Percentiles rank a stretch among this genome's conserved stretches.
phyloP scores from a whole-genome alignment of 2,113 vertebrate genomes.

The Australoheros scitulus region DNA sequence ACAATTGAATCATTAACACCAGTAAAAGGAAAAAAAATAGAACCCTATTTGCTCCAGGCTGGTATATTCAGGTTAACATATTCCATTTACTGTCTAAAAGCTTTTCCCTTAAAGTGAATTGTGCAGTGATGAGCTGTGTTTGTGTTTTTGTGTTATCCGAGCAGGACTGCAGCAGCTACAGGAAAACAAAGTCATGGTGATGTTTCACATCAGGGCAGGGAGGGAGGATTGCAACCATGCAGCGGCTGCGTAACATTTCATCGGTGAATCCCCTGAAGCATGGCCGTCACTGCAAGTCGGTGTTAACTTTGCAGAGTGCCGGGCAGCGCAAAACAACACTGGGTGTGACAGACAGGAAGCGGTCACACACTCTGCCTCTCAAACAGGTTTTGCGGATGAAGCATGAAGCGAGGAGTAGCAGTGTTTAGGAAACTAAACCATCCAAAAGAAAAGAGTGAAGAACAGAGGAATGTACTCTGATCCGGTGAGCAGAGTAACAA shows the following conservation, averaged over 20 bases:
- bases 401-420: neutral
- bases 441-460: neutral
- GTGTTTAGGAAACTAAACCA: conserved; percentile 7
- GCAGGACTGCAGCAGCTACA: neutral
- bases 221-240: neutral
- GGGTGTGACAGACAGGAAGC: neutral
- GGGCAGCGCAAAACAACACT: neutral
- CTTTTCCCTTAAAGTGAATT: neutral
- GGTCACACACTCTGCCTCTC: neutral
- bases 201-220: neutral
- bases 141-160: neutral
- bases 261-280: neutral
- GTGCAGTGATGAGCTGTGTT: neutral
- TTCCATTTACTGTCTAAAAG: neutral
- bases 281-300: neutral
- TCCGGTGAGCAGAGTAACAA: neutral
- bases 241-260: neutral
- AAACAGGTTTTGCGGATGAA: neutral
- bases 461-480: neutral
- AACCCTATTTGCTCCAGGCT: neutral
- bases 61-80: neutral
- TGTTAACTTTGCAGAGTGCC: neutral
- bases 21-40: neutral
- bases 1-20: too few relatives aligned
- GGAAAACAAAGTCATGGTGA: neutral